Evolutionary conservation across 2,888 invertebrate genomes (phyloP).

Genomic region (Mythimna lalbum): DNA sequence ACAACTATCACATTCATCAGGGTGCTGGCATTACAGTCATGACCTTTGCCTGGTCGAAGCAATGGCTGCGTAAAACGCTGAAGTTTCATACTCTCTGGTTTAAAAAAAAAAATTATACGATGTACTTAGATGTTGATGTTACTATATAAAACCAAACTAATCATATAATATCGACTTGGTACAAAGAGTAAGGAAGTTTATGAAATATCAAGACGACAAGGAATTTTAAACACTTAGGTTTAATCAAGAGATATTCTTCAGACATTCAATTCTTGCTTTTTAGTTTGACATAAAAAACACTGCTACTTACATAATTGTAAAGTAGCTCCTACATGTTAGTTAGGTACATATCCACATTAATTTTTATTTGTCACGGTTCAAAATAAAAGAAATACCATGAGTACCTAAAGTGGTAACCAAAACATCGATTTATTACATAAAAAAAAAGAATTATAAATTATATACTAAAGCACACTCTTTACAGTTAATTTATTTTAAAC

Average conservation of each 20-base stretch:
- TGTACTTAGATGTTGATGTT: slow-evolving; percentile 44
- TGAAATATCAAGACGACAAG: slow-evolving; percentile 40
- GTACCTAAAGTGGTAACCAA: neutral
- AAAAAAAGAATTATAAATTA: neutral
- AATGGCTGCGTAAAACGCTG: slow-evolving; percentile 39
- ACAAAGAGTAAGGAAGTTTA: slow-evolving; percentile 20
- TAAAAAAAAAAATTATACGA: slow-evolving; percentile 31
- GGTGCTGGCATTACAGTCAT: slow-evolving; percentile 76
- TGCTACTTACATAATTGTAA: neutral
- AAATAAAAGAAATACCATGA: neutral
- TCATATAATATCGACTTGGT: slow-evolving; percentile 39
- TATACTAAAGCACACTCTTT: neutral
- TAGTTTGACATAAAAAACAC: slow-evolving; percentile 3
- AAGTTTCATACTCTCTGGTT: slow-evolving; percentile 52
- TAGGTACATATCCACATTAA: slow-evolving; percentile 11
- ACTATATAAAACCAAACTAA: slow-evolving; percentile 6
- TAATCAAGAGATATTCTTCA: slow-evolving; percentile 43
- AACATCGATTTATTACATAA: neutral
- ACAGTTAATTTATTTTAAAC: neutral
- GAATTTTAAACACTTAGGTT: slow-evolving; percentile 58
- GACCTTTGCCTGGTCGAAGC: slow-evolving; percentile 57
- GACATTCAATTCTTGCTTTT: slow-evolving; percentile 35
- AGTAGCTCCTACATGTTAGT: neutral
- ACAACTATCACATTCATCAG: slow-evolving; percentile 80
- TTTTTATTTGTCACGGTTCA: neutral